Evolutionary conservation across 1,140 invertebrate genomes (phyloP).

Genomic region (Magallana gigas): DNA sequence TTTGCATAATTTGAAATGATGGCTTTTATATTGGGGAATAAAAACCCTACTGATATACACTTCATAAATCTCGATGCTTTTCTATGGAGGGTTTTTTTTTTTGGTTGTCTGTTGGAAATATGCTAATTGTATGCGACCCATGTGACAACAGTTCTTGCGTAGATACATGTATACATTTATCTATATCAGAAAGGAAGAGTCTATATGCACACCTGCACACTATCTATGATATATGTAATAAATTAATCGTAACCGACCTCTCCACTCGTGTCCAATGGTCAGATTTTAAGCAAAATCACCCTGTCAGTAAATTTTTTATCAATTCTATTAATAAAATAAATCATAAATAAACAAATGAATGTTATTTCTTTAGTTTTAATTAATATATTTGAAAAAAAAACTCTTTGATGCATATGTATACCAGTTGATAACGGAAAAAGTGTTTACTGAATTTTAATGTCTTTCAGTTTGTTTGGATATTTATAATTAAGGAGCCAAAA

Average conservation of each 20-base stretch:
- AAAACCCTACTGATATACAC: conserved; percentile 8
- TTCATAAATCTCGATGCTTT: neutral
- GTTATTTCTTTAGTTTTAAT: too few species aligned
- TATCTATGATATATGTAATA: neutral
- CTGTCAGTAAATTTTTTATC: too few species aligned
- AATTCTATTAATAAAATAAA: too few species aligned
- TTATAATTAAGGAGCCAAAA: too few species aligned
- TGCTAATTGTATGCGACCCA: neutral
- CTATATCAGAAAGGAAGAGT: neutral
- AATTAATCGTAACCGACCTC: neutral
- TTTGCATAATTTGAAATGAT: conserved; percentile 35
- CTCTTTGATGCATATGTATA: too few species aligned
- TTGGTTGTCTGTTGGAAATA: neutral
- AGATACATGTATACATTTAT: neutral
- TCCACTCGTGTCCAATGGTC: neutral
- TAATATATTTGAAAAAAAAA: too few species aligned
- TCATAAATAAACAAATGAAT: too few species aligned
- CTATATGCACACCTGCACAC: neutral
- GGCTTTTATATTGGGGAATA: conserved; percentile 36
- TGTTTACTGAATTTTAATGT: too few species aligned
- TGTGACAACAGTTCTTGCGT: neutral
- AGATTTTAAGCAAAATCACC: neutral
- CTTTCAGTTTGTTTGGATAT: too few species aligned
- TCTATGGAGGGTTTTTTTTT: neutral
- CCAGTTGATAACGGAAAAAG: too few species aligned